Percentiles rank a stretch among this genome's conserved stretches.
Conservation (phyloP, 2,797 vertebrate species). For the Meriones psammophilus region DNA sequence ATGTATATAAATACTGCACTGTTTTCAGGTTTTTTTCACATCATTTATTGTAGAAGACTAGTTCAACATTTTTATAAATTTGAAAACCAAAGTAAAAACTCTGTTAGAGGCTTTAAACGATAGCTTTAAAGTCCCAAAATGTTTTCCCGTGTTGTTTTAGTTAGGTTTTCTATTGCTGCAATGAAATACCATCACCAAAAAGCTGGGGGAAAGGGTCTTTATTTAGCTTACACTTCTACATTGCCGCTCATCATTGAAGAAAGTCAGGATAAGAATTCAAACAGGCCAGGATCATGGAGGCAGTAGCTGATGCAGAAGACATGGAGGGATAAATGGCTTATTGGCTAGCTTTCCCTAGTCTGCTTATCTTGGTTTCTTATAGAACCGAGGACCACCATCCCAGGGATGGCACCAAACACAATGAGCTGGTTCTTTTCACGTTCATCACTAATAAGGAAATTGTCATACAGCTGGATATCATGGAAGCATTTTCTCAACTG, state of each 20-base stretch:
- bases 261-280: not conserved
- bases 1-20: not conserved
- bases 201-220: not conserved
- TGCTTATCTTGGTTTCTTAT: not conserved
- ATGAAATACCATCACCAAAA: not conserved
- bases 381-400: not conserved
- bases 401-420: not conserved
- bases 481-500: not conserved
- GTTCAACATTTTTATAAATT: not conserved
- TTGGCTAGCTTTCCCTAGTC: not conserved
- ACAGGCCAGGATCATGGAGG: not conserved
- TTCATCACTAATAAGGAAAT: not conserved
- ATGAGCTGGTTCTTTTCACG: not conserved
- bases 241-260: not conserved
- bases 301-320: not conserved
- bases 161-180: not conserved
- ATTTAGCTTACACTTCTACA: not conserved
- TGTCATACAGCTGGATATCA: not conserved
- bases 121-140: not conserved
- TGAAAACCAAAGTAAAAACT: not conserved
- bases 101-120: not conserved
- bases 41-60: not conserved
- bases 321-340: not conserved
- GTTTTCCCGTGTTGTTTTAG: not conserved
- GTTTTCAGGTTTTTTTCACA: not conserved